phyloP scores from a whole-genome alignment of 2,888 invertebrate genomes.

The Drosophila aldrichi region DNA sequence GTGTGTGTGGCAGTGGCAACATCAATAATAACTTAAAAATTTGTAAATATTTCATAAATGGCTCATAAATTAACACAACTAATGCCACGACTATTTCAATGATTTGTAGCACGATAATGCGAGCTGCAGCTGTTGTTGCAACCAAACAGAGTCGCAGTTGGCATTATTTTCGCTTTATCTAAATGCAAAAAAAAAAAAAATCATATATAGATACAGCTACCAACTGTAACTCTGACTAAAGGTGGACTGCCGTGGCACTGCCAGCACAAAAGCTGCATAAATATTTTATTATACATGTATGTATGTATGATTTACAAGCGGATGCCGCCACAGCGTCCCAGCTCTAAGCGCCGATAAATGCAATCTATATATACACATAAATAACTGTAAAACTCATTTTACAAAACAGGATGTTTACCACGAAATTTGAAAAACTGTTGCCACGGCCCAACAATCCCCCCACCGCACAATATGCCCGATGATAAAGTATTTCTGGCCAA shows the following conservation, averaged over 20 bases:
- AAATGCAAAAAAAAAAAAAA: conserved; percentile 64
- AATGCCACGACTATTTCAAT: conserved; percentile 63
- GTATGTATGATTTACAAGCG: conserved; percentile 80
- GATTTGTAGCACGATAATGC: conserved; percentile 76
- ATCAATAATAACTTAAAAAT: conserved; percentile 75
- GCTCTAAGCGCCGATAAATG: conserved; percentile 41
- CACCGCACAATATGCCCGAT: not conserved
- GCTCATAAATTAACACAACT: conserved; percentile 80
- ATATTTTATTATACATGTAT: conserved; percentile 74
- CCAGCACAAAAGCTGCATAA: conserved; percentile 48
- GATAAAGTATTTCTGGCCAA: conserved; percentile 1
- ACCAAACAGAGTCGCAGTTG: conserved; percentile 66
- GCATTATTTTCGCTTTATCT: conserved; percentile 74
- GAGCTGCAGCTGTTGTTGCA: conserved; percentile 60
- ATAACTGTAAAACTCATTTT: conserved; percentile 29
- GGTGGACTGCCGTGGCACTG: conserved; percentile 28
- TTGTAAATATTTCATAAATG: conserved; percentile 81
- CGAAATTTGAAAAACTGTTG: conserved; percentile 44
- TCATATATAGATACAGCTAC: conserved; percentile 8
- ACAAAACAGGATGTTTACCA: conserved; percentile 58
- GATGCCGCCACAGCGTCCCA: conserved; percentile 36
- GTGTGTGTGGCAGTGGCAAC: conserved; percentile 24
- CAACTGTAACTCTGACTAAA: conserved; percentile 30
- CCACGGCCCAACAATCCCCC: too few species aligned
- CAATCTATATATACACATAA: conserved; percentile 25